Base-by-base conservation (phyloP, 1,140 invertebrate species). In the Zaprionus camerounensis region DNA sequence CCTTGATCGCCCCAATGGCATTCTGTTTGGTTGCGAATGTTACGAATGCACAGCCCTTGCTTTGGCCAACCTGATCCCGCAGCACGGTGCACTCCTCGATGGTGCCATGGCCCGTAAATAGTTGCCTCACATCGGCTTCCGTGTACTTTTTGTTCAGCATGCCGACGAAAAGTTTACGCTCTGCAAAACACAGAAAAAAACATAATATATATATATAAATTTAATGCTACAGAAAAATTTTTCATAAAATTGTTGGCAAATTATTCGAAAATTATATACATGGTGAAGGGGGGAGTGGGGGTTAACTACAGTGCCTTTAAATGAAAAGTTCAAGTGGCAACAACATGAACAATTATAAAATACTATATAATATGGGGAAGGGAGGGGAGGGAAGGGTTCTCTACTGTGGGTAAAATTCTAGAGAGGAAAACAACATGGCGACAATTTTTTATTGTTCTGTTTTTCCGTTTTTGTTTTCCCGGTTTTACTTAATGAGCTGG, bases 1-100 rank as follows among this genome's bases (percentile, higher is more conserved):
- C 94, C 94, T 99, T 99, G 92, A 99, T 99, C 78, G 98, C 98
- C 94, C 96, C 97, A 82, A 98, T 96, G 81, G 99, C 99, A 92
- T 97, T 97, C 94, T 99, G 97, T 94, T 99, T 98, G 82, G 97
- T 98, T 79, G 97, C 96, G 95, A 97, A 99, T 80, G 99, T 99
- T 78, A 99, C 98, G 94, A 99, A 99, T 82, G 98, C 98, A 95
- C 99, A 99, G 91, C 98, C 98, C 94, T 97, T 98, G 93, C 98
- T 99, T 91, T 97, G 96, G 22, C 97, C 97, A 83, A 97, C 97
- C 64, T 97, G 96, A 93, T 99, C 98, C 86, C 99, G 94, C 55
- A 99, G 94, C 81, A 99, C 98, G 20, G 98, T 99, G 93, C 99
- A 99, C 94, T 99, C 99, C 93, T 99, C 99, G 82, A 99, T 99